A percentile compares a stretch with the other conserved stretches of the same genome.
phyloP scores from a whole-genome alignment of 2,113 vertebrate genomes.

The Poicephalus gulielmi region DNA sequence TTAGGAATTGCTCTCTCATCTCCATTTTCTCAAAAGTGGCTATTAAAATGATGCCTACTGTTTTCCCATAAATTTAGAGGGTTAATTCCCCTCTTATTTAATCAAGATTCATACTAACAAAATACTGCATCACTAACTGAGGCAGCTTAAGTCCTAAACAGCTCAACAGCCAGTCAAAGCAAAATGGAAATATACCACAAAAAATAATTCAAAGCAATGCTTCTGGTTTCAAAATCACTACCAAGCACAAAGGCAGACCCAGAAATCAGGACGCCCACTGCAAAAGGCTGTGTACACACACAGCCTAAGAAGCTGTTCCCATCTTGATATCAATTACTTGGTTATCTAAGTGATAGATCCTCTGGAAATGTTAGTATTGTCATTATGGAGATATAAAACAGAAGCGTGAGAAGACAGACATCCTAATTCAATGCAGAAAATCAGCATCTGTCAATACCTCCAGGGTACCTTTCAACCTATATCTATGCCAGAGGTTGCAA shows the following conservation, averaged over 20 bases:
- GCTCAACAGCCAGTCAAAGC: not conserved
- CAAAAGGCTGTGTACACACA: not conserved
- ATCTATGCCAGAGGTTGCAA: not conserved
- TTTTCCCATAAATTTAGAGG: not conserved
- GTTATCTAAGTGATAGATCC: not conserved
- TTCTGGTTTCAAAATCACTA: not conserved
- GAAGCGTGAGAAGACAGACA: not conserved
- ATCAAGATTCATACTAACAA: not conserved
- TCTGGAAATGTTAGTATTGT: not conserved
- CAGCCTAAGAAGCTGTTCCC: not conserved
- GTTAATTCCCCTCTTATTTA: not conserved
- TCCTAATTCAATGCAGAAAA: not conserved
- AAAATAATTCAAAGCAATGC: not conserved
- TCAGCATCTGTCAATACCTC: not conserved
- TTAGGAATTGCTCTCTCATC: not conserved
- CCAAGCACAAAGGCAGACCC: not conserved
- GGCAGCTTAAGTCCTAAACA: not conserved
- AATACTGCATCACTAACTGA: not conserved
- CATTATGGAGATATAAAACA: not conserved
- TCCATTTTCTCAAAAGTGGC: not conserved
- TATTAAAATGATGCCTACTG: not conserved
- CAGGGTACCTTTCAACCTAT: not conserved
- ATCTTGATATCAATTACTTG: not conserved
- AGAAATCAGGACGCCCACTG: not conserved
- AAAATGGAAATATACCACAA: not conserved